Conservation (phyloP, 2,888 invertebrate genomes). For the Tetragnatha montana region DNA sequence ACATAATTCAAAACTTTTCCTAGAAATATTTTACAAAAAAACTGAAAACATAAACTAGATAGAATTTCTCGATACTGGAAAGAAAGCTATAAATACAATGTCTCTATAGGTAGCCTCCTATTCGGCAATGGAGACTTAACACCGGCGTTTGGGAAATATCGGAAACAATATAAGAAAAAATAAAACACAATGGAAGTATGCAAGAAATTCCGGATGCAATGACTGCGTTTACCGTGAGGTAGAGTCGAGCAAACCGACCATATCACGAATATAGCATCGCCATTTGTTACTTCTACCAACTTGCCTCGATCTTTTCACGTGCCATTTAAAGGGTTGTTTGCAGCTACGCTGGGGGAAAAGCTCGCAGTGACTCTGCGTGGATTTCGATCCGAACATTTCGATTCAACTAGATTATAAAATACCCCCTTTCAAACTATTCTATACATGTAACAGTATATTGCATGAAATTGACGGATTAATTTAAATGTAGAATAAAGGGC, state of each 20-base stretch:
- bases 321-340: slow-evolving; percentile 24
- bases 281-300: slow-evolving; percentile 28
- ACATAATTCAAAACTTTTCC: too few relatives aligned
- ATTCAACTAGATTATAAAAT: too few relatives aligned
- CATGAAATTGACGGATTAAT: too few relatives aligned
- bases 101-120: slow-evolving; percentile 16
- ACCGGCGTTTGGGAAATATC: slow-evolving; percentile 7
- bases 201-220: slow-evolving; percentile 9
- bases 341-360: neutral
- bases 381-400: too few relatives aligned
- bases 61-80: too few relatives aligned
- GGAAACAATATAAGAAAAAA: neutral
- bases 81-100: neutral
- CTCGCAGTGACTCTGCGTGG: too few relatives aligned
- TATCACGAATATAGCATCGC: slow-evolving; percentile 43
- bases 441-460: too few relatives aligned
- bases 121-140: slow-evolving; percentile 29
- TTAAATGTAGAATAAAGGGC: too few relatives aligned
- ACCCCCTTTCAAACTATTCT: too few relatives aligned
- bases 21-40: too few relatives aligned
- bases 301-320: slow-evolving; percentile 37
- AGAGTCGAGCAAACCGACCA: slow-evolving; percentile 28
- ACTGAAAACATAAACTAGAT: too few relatives aligned
- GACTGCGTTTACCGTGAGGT: slow-evolving; percentile 3
- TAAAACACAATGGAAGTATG: slow-evolving; percentile 11